Conservation (phyloP, 2,113 vertebrate species). For the Cavia porcellus region DNA sequence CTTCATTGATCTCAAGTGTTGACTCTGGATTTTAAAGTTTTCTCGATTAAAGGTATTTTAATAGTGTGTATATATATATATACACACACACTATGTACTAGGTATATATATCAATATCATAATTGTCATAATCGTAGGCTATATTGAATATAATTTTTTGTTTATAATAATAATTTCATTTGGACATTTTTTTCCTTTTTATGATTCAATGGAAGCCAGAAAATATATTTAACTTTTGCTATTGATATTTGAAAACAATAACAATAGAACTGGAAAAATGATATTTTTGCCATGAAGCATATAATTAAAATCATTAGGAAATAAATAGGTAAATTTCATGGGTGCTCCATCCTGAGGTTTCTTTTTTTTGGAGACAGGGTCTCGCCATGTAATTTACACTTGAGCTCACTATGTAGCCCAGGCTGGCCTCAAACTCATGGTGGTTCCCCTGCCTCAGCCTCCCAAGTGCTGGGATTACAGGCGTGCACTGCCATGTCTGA, state of each 20-base stretch:
- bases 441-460: no score
- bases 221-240: neutral
- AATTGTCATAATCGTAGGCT: neutral
- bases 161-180: neutral
- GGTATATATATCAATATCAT: neutral
- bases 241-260: neutral
- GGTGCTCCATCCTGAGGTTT: neutral
- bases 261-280: neutral
- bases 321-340: neutral
- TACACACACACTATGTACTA: no score
- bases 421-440: no score
- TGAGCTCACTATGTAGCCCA: no score
- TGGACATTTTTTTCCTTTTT: constrained; percentile 7
- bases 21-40: neutral
- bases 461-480: no score
- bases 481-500: no score
- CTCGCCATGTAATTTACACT: no score
- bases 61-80: neutral
- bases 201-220: neutral
- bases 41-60: neutral
- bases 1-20: neutral
- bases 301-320: neutral
- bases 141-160: neutral
- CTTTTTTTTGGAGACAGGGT: neutral
- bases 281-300: neutral